These are phyloP conservation scores for Tiphia femorata DNA, from an alignment of 2,888 invertebrate genomes.

Conservation along the genomic window DNA sequence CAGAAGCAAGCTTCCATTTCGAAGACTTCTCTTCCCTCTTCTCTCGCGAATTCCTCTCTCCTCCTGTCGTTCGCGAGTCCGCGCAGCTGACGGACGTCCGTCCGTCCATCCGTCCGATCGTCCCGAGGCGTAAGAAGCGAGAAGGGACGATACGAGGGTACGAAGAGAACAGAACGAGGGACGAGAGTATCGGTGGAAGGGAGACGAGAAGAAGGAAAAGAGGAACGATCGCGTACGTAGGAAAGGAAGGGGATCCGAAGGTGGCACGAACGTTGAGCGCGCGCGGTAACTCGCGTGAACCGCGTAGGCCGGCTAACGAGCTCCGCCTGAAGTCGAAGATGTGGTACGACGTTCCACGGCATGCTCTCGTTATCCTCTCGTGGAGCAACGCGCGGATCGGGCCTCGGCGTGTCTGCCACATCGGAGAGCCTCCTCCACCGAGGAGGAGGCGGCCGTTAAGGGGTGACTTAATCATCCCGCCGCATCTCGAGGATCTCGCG, in stretches of 20 bases:
- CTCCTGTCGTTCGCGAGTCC: no score
- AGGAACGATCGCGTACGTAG: slow-evolving; percentile 34
- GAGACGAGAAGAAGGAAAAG: slow-evolving; percentile 32
- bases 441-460: slow-evolving; percentile 34
- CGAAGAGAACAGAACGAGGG: slow-evolving; percentile 16
- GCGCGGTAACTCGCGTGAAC: slow-evolving; percentile 55
- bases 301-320: slow-evolving; percentile 64
- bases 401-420: slow-evolving; percentile 21
- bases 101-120: no score
- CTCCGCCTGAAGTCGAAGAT: slow-evolving; percentile 45
- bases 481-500: slow-evolving; percentile 55
- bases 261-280: no score
- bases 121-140: no score
- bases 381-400: not conserved
- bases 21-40: no score
- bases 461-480: slow-evolving; percentile 60
- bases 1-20: no score
- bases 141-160: not conserved
- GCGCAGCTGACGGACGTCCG: no score
- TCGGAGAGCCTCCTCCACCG: slow-evolving; percentile 13
- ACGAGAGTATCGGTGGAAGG: slow-evolving; percentile 22
- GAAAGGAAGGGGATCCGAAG: slow-evolving; percentile 12
- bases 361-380: slow-evolving; percentile 61
- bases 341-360: slow-evolving; percentile 54
- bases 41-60: no score